These are phyloP conservation scores for Lycia hirtaria DNA, from an alignment of 2,888 invertebrate species.

Conservation along the genomic window DNA sequence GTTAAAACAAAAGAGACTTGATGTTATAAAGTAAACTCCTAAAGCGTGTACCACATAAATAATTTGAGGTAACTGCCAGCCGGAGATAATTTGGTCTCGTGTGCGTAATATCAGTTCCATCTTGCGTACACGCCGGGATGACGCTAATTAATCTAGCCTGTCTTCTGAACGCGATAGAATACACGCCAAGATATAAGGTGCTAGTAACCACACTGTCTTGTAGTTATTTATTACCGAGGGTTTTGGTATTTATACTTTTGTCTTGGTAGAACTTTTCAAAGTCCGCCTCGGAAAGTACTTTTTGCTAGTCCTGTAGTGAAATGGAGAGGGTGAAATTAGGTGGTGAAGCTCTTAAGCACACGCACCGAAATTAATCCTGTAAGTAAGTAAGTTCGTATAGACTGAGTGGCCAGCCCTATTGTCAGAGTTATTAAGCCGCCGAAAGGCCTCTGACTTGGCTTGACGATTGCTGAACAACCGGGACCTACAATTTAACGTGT, in stretches of 20 bases:
- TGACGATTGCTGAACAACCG: too few species aligned
- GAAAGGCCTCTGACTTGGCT: too few species aligned
- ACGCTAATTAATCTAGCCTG: constrained; percentile 39
- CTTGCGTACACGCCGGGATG: constrained; percentile 32
- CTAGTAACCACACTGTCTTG: constrained; percentile 17
- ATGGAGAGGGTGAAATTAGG: too few species aligned
- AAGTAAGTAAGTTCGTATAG: too few species aligned
- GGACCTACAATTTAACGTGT: too few species aligned
- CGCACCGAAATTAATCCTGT: too few species aligned
- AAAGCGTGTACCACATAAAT: constrained; percentile 14
- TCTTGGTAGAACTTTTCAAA: too few species aligned
- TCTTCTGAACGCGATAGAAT: constrained; percentile 33
- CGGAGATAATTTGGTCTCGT: constrained; percentile 27
- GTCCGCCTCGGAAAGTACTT: too few species aligned
- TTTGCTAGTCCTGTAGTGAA: too few species aligned
- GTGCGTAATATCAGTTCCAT: constrained; percentile 31
- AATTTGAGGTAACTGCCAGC: constrained; percentile 17
- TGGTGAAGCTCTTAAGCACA: too few species aligned
- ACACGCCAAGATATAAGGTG: constrained; percentile 33
- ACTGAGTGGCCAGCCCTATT: too few species aligned
- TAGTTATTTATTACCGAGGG: constrained; percentile 23
- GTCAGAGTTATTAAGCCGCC: too few species aligned
- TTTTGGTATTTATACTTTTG: constrained; percentile 10
- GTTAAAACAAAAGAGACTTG: not conserved
- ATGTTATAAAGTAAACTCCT: not conserved